Conservation (phyloP, 2,797 vertebrate species). For the Bovichtus variegatus region DNA sequence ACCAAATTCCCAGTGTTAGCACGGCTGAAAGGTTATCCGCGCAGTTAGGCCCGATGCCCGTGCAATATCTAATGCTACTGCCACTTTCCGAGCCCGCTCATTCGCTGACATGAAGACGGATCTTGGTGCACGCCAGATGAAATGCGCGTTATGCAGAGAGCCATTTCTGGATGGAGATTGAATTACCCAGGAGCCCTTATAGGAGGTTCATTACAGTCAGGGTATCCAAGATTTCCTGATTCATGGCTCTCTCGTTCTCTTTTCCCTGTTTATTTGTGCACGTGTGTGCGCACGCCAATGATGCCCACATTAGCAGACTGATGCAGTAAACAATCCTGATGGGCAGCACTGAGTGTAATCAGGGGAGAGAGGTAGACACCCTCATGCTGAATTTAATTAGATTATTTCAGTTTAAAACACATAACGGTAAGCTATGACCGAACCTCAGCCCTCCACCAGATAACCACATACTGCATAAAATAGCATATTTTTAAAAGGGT, state of each 20-base stretch:
- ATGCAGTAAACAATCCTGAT: slow-evolving; percentile 69
- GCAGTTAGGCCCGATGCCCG: slow-evolving; percentile 61
- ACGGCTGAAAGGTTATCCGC: slow-evolving; percentile 71
- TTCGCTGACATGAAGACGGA: slow-evolving; percentile 48
- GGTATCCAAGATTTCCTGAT: slow-evolving; percentile 57
- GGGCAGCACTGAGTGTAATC: slow-evolving; percentile 63
- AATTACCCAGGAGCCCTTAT: slow-evolving; percentile 67
- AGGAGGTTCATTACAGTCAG: slow-evolving; percentile 64
- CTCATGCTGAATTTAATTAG: slow-evolving; percentile 63
- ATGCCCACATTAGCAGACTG: slow-evolving; percentile 52
- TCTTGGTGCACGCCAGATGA: slow-evolving; percentile 62
- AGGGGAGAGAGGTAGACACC: slow-evolving; percentile 38
- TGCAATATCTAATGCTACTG: slow-evolving; percentile 50
- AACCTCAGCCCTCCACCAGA: slow-evolving; percentile 17
- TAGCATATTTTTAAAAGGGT: neutral
- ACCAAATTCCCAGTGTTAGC: slow-evolving; percentile 59
- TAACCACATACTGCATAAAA: neutral
- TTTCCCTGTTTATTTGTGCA: slow-evolving; percentile 17
- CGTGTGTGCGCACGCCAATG: slow-evolving; percentile 5
- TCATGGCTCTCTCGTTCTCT: slow-evolving; percentile 37
- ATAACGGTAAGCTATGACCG: slow-evolving; percentile 51
- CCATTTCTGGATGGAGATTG: slow-evolving; percentile 68
- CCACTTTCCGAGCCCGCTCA: slow-evolving; percentile 44
- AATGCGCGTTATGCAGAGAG: slow-evolving; percentile 56
- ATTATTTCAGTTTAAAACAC: slow-evolving; percentile 68